Evolutionary conservation across 2,888 invertebrate genomes (phyloP).

Genomic region (Boloria selene): DNA sequence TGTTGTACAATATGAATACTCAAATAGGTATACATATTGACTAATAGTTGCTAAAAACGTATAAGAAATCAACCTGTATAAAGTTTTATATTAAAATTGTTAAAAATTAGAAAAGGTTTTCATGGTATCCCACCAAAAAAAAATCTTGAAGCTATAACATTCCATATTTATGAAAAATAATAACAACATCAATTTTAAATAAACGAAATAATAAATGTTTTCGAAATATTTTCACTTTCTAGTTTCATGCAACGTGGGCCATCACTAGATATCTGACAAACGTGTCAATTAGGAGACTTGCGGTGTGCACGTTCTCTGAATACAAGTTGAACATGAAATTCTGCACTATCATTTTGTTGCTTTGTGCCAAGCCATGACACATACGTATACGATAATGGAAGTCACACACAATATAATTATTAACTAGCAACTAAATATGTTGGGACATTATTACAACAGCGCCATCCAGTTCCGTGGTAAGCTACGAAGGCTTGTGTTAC

Average conservation of each 20-base stretch:
- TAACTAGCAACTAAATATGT: too few relatives aligned
- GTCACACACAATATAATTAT: neutral
- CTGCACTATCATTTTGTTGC: conserved; percentile 22
- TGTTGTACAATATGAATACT: too few relatives aligned
- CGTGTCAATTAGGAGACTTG: conserved; percentile 63
- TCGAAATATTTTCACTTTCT: neutral
- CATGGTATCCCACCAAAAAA: too few relatives aligned
- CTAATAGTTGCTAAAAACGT: too few relatives aligned
- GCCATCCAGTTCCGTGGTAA: too few relatives aligned
- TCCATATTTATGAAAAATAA: neutral
- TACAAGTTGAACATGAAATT: conserved; percentile 24
- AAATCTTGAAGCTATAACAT: too few relatives aligned
- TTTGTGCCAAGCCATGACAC: neutral
- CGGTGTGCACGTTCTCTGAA: conserved; percentile 32
- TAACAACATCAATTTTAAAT: neutral
- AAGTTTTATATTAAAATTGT: too few relatives aligned
- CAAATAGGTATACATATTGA: too few relatives aligned
- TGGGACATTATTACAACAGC: too few relatives aligned
- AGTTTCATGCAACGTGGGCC: neutral
- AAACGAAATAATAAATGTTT: neutral
- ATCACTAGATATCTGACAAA: conserved; percentile 52
- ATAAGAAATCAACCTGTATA: too few relatives aligned
- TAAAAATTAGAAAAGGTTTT: too few relatives aligned
- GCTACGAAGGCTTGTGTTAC: too few relatives aligned
- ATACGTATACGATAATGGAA: neutral